Conservation (phyloP, 2,797 vertebrate species). For the Xenentodon cancila region DNA sequence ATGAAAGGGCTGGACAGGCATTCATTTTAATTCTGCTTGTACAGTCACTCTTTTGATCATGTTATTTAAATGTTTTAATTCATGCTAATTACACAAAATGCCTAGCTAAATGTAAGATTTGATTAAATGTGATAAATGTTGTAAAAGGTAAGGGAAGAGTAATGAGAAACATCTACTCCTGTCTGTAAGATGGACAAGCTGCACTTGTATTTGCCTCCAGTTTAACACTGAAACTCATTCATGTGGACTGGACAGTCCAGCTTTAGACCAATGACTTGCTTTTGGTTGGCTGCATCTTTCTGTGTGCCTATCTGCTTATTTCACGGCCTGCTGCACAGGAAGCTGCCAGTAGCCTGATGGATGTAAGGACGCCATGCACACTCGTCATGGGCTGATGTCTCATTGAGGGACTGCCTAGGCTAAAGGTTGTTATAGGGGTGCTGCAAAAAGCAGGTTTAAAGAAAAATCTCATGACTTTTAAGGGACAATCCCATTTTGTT, state of each 20-base stretch:
- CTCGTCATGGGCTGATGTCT: slow-evolving; percentile 35
- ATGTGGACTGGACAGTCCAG: slow-evolving; percentile 8
- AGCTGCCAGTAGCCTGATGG: slow-evolving; percentile 28
- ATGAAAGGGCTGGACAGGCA: background rate
- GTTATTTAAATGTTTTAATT: slow-evolving; percentile 1
- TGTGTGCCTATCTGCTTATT: slow-evolving; percentile 8
- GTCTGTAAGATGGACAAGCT: too few relatives aligned
- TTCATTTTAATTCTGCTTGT: background rate
- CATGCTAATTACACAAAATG: background rate
- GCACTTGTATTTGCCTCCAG: background rate
- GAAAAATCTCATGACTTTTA: too few relatives aligned
- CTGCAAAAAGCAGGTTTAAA: too few relatives aligned
- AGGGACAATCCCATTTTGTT: too few relatives aligned
- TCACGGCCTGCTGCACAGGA: slow-evolving; percentile 13
- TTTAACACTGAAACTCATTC: slow-evolving; percentile 16
- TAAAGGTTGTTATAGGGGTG: too few relatives aligned
- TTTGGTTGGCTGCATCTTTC: slow-evolving; percentile 13
- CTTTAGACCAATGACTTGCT: slow-evolving; percentile 20
- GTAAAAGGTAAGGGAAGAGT: background rate
- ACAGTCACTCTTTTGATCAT: background rate
- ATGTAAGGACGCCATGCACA: slow-evolving; percentile 13
- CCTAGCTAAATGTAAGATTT: background rate
- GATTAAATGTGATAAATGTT: background rate
- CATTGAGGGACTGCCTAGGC: background rate
- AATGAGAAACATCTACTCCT: background rate